A percentile compares a stretch with the other conserved stretches of the same genome.
These are phyloP conservation scores for Prolemur simus DNA, from an alignment of 2,113 vertebrate species.

Conservation along the genomic window DNA sequence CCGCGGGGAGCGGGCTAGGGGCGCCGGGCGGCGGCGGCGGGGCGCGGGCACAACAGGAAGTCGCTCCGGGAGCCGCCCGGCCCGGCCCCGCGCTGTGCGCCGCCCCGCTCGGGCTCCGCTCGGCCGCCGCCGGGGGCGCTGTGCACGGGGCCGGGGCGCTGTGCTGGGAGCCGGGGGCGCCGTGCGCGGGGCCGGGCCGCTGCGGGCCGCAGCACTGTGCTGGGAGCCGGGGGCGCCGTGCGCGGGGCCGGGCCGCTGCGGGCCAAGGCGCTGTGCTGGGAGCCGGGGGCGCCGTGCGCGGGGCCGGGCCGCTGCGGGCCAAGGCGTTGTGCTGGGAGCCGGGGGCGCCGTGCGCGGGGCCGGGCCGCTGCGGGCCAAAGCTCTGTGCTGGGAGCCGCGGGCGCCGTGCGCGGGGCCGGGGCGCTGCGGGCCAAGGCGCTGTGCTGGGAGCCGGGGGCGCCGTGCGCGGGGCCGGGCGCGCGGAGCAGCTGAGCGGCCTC, in stretches of 20 bases:
- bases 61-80: conserved; percentile 78
- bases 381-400: no score
- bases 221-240: neutral
- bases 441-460: no score
- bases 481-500: neutral
- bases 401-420: no score
- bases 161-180: no score
- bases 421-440: neutral
- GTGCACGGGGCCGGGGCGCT: neutral
- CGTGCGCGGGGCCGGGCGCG: neutral
- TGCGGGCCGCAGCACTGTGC: neutral
- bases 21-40: conserved; percentile 62
- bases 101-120: conserved; percentile 71
- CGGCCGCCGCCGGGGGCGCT: conserved; percentile 73
- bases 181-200: neutral
- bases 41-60: conserved; percentile 76
- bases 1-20: conserved; percentile 63
- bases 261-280: no score
- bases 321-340: neutral
- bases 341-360: neutral
- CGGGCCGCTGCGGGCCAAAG: no score
- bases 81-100: conserved; percentile 68
- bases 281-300: neutral
- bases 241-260: neutral
- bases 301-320: no score